Base-by-base conservation (phyloP, 2,113 vertebrate species). In the Coregonus clupeaformis region DNA sequence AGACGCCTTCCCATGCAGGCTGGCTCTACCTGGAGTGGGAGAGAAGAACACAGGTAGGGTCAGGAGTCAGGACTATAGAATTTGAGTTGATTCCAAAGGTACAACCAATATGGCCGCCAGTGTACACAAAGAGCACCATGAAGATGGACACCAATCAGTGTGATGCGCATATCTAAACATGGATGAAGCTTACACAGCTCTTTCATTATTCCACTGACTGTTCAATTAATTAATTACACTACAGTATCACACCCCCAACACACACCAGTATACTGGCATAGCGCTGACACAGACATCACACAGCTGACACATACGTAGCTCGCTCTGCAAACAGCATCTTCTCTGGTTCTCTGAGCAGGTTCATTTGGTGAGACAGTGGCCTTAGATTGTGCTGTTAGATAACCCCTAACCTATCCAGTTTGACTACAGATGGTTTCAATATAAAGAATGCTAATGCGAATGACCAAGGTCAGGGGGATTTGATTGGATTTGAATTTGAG, bases 1-100 rank as follows among this genome's bases (percentile, higher is more conserved):
- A 66, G 97, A 99, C 5, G 97, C 97, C 86, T 98, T 98, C 90
- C 95, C 97, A 18, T 98, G 95, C 85, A 99, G 95, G 91, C 93
- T 95, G 79, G 97, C 96, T 87, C 97, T 93, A 84, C 98, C 98
- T 99, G 88, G 25, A 16, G 29, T n/a, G n/a, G 52, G 52, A 55
- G 6, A 16, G n/a, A 60, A 68, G 0, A 20, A 27, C 9, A 71
- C 16, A 30, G 47, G 25, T 9, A 22, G 66, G 5, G 29, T 18
- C 32, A 60, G 12, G 29, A 16, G 32, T 76, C n/a, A 29, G 6
- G 5, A 5, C 36, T 12, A 9, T 12, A 29, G 11, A 74, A 65
- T 27, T 65, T 27, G 24, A 22, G 60, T 24, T 63, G 22, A 42
- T 52, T 5, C 24, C 12, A 62, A 62, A 3, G 22, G 59, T n/a